Conservation (phyloP, 2,888 invertebrate genomes). For the Volucella bombylans region DNA sequence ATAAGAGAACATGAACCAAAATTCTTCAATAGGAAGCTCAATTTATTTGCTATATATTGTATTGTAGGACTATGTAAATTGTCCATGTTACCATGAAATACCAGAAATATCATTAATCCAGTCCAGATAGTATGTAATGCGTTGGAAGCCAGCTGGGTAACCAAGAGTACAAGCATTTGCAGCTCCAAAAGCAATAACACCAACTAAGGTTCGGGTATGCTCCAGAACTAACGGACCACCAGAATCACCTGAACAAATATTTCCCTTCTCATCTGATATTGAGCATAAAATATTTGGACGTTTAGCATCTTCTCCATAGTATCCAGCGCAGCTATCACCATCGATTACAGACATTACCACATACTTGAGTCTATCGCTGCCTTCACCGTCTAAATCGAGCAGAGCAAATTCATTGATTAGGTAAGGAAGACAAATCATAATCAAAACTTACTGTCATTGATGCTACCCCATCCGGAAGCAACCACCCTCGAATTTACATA, state of each 20-base stretch:
- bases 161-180: slow-evolving; percentile 79
- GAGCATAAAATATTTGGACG: slow-evolving; percentile 27
- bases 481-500: slow-evolving; percentile 78
- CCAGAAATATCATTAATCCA: slow-evolving; percentile 78
- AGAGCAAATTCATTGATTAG: neutral
- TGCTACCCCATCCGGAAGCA: slow-evolving; percentile 81
- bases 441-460: slow-evolving; percentile 74
- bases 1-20: neutral
- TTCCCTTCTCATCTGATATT: slow-evolving; percentile 76
- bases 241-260: slow-evolving; percentile 80
- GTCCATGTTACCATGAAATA: slow-evolving; percentile 10
- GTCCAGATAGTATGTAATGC: slow-evolving; percentile 79
- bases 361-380: slow-evolving; percentile 79
- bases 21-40: too few relatives aligned
- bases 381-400: slow-evolving; percentile 75
- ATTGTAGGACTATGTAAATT: too few relatives aligned
- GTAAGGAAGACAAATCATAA: neutral
- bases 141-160: slow-evolving; percentile 80
- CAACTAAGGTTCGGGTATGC: slow-evolving; percentile 78
- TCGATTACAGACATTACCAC: slow-evolving; percentile 77
- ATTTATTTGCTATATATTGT: neutral
- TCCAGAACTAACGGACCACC: slow-evolving; percentile 81
- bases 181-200: slow-evolving; percentile 81
- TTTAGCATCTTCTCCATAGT: slow-evolving; percentile 79
- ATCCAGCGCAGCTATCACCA: slow-evolving; percentile 77